Percentiles rank a stretch among this genome's conserved stretches.
Evolutionary conservation across 2,113 vertebrate species (phyloP).

Genomic region (Tylochromis polylepis): DNA sequence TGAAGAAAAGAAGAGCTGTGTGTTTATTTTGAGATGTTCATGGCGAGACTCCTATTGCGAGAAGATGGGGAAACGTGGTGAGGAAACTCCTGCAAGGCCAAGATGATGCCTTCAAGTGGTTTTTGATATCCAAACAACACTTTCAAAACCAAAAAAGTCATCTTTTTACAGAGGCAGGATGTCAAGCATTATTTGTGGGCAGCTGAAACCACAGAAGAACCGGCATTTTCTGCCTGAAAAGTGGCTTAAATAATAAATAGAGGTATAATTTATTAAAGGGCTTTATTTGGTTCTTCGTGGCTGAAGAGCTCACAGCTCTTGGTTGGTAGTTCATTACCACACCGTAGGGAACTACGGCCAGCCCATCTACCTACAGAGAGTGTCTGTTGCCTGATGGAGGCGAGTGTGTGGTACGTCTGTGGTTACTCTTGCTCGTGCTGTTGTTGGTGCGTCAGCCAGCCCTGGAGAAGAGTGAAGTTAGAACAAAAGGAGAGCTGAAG

Average conservation of each 20-base stretch:
- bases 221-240: background rate
- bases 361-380: background rate
- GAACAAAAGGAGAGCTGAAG: background rate
- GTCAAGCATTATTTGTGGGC: background rate
- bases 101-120: background rate
- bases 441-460: background rate
- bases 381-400: background rate
- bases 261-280: background rate
- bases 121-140: background rate
- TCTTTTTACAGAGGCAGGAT: background rate
- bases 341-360: fast-evolving
- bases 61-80: fast-evolving
- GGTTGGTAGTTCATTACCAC: background rate
- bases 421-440: background rate
- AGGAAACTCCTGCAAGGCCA: background rate
- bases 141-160: background rate
- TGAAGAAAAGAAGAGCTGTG: background rate
- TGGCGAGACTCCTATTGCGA: background rate
- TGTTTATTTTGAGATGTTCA: background rate
- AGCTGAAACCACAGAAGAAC: background rate
- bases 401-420: background rate
- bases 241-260: background rate
- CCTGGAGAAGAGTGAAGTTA: background rate
- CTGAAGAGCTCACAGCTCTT: background rate
- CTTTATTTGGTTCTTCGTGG: background rate